Conservation (phyloP, 2,113 vertebrate genomes). For the Brachyhypopomus occidentalis region DNA sequence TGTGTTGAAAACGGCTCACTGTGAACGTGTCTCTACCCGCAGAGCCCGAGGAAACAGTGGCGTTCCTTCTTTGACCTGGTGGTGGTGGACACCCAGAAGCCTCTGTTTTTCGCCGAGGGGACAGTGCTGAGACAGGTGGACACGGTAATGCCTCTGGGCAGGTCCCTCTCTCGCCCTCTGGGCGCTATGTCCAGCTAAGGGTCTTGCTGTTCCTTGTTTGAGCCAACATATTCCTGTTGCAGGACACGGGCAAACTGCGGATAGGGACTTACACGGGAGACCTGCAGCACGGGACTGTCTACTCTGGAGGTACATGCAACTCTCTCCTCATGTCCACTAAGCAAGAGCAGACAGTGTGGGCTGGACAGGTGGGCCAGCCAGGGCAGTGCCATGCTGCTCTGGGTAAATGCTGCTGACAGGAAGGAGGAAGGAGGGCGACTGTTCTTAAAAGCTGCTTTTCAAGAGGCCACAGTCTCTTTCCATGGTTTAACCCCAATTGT, state of each 20-base stretch:
- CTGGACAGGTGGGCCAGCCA: not conserved
- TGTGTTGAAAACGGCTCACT: not conserved
- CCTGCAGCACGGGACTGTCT: conserved; percentile 80
- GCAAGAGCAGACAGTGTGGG: not conserved
- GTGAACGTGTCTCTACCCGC: not conserved
- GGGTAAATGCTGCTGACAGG: no score
- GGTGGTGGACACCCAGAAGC: conserved; percentile 84
- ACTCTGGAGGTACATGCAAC: conserved; percentile 76
- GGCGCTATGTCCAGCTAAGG: not conserved
- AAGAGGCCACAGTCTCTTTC: no score
- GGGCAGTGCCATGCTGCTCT: not conserved
- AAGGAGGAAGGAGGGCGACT: no score
- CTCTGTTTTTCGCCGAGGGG: conserved; percentile 80
- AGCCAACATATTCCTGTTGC: not conserved
- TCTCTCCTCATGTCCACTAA: not conserved
- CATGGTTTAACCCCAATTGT: no score
- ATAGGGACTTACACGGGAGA: conserved; percentile 83
- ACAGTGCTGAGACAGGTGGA: conserved; percentile 84
- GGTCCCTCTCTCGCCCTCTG: not conserved
- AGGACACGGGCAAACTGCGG: conserved; percentile 83
- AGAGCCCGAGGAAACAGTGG: conserved; percentile 64
- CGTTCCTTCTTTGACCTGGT: conserved; percentile 81
- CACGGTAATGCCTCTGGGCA: conserved; percentile 65
- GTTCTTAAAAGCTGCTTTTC: no score
- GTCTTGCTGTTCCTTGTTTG: not conserved